Conservation (phyloP, 2,797 vertebrate species). For the Enteromius paludinosus region DNA sequence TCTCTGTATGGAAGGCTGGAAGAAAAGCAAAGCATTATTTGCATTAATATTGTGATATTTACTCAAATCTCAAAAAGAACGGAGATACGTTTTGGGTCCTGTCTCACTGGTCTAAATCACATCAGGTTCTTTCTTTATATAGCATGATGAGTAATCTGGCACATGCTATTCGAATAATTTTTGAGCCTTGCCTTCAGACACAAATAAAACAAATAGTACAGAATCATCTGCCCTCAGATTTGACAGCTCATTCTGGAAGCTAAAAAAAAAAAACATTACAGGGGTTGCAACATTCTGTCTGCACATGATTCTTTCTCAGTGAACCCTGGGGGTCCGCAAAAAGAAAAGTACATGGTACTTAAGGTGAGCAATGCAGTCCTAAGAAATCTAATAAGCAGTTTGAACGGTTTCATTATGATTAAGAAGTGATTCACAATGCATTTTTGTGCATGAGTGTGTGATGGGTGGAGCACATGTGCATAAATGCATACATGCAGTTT, state of each 20-base stretch:
- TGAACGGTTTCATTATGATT: conserved; percentile 19
- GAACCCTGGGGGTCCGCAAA: not conserved
- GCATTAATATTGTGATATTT: not conserved
- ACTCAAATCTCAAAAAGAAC: not conserved
- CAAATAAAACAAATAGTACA: not conserved
- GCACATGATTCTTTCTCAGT: not conserved
- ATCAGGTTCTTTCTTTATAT: not conserved
- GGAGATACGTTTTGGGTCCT: not conserved
- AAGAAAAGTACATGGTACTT: not conserved
- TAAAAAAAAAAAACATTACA: conserved; percentile 8
- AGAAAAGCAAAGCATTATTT: conserved; percentile 17
- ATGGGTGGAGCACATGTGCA: conserved; percentile 17
- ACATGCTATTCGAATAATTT: conserved; percentile 6
- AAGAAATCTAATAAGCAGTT: conserved; percentile 14
- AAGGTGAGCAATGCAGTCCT: not conserved
- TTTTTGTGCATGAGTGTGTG: not conserved
- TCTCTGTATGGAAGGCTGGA: conserved; percentile 8
- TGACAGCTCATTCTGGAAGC: not conserved
- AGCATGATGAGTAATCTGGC: conserved; percentile 3
- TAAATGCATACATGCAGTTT: conserved; percentile 24
- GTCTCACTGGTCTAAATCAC: not conserved
- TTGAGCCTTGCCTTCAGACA: not conserved
- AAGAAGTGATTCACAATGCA: conserved; percentile 13
- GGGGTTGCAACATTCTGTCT: conserved; percentile 20
- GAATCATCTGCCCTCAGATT: conserved; percentile 15